Conservation (phyloP, 2,888 invertebrate genomes). For the Drosophila mayaguana region DNA sequence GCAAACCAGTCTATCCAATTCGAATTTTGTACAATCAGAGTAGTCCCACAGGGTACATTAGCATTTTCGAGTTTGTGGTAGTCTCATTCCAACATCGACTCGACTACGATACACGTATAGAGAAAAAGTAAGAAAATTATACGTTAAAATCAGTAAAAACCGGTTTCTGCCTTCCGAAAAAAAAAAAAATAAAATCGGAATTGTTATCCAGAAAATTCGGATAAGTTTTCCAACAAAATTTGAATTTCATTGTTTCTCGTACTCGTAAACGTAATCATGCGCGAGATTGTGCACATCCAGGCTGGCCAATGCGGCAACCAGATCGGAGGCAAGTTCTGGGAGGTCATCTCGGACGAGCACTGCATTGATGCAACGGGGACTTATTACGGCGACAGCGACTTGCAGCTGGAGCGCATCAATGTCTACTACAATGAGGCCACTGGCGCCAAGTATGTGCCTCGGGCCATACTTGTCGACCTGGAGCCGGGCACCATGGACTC, state of each 20-base stretch:
- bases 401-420: conserved; percentile 97
- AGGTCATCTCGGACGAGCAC: conserved; percentile 98
- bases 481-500: conserved; percentile 99
- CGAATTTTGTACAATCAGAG: conserved; percentile 7
- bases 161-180: conserved; percentile 19
- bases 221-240: conserved; percentile 7
- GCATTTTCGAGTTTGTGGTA: background rate
- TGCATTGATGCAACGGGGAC: conserved; percentile 96
- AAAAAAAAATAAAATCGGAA: conserved; percentile 1
- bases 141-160: conserved; percentile 47
- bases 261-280: conserved; percentile 88
- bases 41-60: conserved; percentile 30
- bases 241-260: conserved; percentile 8
- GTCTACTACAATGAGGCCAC: conserved; percentile 98
- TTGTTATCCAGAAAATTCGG: conserved; percentile 13
- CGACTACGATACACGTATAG: conserved; percentile 61
- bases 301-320: conserved; percentile 98
- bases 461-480: conserved; percentile 96
- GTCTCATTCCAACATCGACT: conserved; percentile 58
- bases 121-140: conserved; percentile 54
- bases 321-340: conserved; percentile 98
- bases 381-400: conserved; percentile 95
- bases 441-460: conserved; percentile 96
- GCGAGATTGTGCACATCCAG: conserved; percentile 98
- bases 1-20: background rate